phyloP scores from a whole-genome alignment of 2,888 invertebrate genomes.

The Andrena trimmerana region DNA sequence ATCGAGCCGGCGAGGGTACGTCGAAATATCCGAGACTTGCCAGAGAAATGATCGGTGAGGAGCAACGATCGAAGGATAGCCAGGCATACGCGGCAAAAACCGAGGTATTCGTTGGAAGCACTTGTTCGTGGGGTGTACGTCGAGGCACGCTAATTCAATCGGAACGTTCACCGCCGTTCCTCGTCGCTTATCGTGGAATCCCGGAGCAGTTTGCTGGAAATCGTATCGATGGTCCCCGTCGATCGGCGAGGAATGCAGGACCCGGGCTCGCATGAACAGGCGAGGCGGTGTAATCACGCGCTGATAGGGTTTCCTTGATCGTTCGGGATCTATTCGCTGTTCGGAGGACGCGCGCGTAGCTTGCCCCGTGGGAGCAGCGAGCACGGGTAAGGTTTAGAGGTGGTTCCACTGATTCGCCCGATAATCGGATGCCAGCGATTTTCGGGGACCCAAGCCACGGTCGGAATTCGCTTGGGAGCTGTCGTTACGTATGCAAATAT shows the following conservation, averaged over 20 bases:
- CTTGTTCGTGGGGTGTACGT: background rate
- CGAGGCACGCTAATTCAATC: slow-evolving; percentile 7
- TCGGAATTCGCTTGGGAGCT: slow-evolving; percentile 42
- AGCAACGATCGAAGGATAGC: background rate
- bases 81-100: background rate
- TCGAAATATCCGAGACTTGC: background rate
- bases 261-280: background rate
- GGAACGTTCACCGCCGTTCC: background rate
- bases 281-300: slow-evolving; percentile 12
- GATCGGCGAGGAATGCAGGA: slow-evolving; percentile 19
- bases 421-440: slow-evolving; percentile 46
- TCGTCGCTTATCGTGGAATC: slow-evolving; percentile 7
- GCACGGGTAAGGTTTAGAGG: slow-evolving; percentile 4
- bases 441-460: slow-evolving; percentile 40
- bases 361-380: slow-evolving; percentile 1
- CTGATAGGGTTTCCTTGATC: slow-evolving; percentile 1
- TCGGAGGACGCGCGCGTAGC: slow-evolving; percentile 6
- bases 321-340: slow-evolving; percentile 16
- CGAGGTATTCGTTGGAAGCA: background rate
- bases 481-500: slow-evolving; percentile 58
- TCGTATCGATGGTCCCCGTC: background rate
- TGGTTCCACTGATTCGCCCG: slow-evolving; percentile 24
- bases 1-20: background rate
- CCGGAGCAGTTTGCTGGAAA: background rate
- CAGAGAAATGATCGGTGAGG: too few species aligned